Evolutionary conservation across 2,888 invertebrate genomes (phyloP).

Genomic region (Hypsopygia costalis): DNA sequence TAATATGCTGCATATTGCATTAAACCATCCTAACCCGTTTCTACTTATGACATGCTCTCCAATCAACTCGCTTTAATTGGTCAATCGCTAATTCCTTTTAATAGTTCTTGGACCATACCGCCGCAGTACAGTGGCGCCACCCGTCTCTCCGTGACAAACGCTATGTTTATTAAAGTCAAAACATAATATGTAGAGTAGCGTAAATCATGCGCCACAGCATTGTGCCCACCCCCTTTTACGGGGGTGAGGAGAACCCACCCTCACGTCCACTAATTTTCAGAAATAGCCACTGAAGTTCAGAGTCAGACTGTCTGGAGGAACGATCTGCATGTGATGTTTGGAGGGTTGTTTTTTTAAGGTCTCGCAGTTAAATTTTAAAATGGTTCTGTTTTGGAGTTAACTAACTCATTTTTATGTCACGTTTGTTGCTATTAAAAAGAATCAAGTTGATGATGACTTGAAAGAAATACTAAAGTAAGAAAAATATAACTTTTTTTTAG

Average conservation of each 20-base stretch:
- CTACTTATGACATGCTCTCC: no score
- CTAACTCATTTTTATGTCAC: no score
- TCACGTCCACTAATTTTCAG: conserved; percentile 72
- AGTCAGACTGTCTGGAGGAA: conserved; percentile 45
- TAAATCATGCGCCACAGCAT: conserved; percentile 79
- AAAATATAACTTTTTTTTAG: no score
- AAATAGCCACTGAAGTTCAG: conserved; percentile 67
- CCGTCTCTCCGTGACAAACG: conserved; percentile 64
- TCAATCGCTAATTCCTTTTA: no score
- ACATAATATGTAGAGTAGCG: conserved; percentile 82
- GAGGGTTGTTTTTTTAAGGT: conserved; percentile 19
- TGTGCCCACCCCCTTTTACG: conserved; percentile 31
- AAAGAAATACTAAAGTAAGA: no score
- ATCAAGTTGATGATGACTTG: no score
- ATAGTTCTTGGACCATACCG: neutral
- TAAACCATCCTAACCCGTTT: no score
- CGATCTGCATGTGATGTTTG: conserved; percentile 46
- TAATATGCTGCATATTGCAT: no score
- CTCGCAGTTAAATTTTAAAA: no score
- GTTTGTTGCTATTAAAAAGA: no score
- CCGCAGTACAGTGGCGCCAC: conserved; percentile 35
- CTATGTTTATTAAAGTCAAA: conserved; percentile 83
- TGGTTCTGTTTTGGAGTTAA: no score
- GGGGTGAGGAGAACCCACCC: conserved; percentile 19
- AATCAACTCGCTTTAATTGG: no score